Evolutionary conservation across 2,113 vertebrate species (phyloP).

Genomic region (Melozone crissalis): DNA sequence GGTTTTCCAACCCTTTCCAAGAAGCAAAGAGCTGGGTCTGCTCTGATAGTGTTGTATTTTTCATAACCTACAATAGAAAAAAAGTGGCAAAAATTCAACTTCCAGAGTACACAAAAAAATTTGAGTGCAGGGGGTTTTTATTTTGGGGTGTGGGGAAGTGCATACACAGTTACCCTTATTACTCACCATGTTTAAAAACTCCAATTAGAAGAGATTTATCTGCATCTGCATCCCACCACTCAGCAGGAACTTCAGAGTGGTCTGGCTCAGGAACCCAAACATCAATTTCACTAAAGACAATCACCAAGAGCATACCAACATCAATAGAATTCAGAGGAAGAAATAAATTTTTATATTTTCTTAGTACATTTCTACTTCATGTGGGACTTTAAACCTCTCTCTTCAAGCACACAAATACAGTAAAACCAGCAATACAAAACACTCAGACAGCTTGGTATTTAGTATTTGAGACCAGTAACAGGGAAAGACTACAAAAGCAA

Average conservation of each 20-base stretch:
- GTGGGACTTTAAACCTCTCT: not conserved
- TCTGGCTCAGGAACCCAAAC: conserved; percentile 96
- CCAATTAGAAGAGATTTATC: conserved; percentile 97
- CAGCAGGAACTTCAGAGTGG: conserved; percentile 91
- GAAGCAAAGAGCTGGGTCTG: conserved; percentile 92
- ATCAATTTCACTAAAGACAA: conserved; percentile 87
- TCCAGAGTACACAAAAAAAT: not conserved
- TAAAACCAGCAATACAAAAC: not conserved
- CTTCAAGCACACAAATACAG: not conserved
- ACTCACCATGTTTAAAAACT: conserved; percentile 95
- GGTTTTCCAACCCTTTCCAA: conserved; percentile 94
- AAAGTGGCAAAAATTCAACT: not conserved
- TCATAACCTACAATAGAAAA: conserved; percentile 86
- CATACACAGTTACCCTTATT: not conserved
- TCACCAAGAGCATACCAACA: not conserved
- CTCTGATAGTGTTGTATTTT: conserved; percentile 97
- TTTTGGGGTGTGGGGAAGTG: not conserved
- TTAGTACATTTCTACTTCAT: not conserved
- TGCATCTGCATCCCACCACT: conserved; percentile 93
- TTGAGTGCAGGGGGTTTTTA: not conserved
- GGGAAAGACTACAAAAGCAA: not conserved
- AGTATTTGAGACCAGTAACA: not conserved
- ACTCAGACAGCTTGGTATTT: not conserved
- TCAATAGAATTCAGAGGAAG: not conserved
- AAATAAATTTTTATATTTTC: not conserved